Base-by-base conservation (phyloP, 1,140 invertebrate species). In the Brachionus manjavacas region DNA sequence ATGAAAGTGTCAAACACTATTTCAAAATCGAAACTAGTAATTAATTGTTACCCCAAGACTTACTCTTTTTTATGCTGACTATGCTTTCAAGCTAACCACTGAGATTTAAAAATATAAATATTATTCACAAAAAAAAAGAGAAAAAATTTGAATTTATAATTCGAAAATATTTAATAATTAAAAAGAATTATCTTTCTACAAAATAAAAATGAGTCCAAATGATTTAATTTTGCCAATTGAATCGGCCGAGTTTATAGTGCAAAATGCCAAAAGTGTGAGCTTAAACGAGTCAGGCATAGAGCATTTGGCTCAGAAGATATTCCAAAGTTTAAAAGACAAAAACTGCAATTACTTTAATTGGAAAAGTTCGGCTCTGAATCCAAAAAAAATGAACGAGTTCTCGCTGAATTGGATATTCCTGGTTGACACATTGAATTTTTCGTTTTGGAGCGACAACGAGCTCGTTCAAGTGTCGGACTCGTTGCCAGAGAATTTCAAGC, bases 371-470 rank as follows among this genome's bases (percentile, higher is more conserved):
- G 11, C 79, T 6, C 52, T 81, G 11, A 81, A 81, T 43, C 79
- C 79, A 3, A 81, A 81, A 68, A 60, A 68, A 64, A 68, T 68
- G 52, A 68, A 81, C 39, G 79, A 81, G 39, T 81, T 81, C 60
- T 60, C 79, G 0, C 39, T 81, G 49, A 81, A 81, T 35, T 81
- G 90, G 90, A 92, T 98, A 60, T 97, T 98, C 90, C 89, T 98
- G 0, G 90, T 94, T 25, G 95, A 98, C 89, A 93, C 94, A 0
- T 89, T 99, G 4, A 99, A 99, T 89, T 99, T 97, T 90, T 97
- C 94, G 68, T 98, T 99, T 88, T 98, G 96, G 96, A 92, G 92
- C 7, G 89, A 91, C 1, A 90, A 91, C 84, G 90, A 92, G 25
- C 81, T 85, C 7, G 55, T 76, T 6, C 81, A 35, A 23, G 86